Conservation (phyloP, 1,140 invertebrate genomes). For the Odontomachus brunneus region DNA sequence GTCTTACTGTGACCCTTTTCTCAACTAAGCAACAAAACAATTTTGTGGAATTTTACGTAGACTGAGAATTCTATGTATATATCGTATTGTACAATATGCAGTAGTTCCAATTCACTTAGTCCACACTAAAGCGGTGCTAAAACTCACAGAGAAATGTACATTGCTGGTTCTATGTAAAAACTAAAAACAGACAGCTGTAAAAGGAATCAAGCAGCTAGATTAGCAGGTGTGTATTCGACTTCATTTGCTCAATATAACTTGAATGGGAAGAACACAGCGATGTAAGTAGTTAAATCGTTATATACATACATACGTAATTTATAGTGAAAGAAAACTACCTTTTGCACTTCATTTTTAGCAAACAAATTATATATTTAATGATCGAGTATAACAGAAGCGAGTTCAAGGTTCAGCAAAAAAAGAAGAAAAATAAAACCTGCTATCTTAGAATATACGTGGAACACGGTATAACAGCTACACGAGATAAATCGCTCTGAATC, state of each 20-base stretch:
- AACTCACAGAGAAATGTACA: constrained; percentile 14
- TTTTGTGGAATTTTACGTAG: constrained; percentile 32
- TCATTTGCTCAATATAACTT: neutral
- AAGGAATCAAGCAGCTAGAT: neutral
- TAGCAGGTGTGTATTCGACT: neutral
- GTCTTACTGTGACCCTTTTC: neutral
- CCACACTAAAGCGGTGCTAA: constrained; percentile 11
- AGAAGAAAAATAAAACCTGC: too few relatives aligned
- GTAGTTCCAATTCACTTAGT: neutral
- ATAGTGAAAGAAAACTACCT: neutral
- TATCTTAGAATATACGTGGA: too few relatives aligned
- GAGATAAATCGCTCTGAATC: too few relatives aligned
- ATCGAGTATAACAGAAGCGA: too few relatives aligned
- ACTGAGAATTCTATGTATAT: constrained; percentile 8
- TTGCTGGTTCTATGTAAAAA: neutral
- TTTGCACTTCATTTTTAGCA: too few relatives aligned
- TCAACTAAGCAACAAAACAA: constrained; percentile 4
- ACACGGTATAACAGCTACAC: too few relatives aligned
- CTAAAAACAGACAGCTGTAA: neutral
- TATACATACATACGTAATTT: neutral
- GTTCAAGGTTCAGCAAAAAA: too few relatives aligned
- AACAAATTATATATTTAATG: too few relatives aligned
- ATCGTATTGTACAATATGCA: constrained; percentile 2
- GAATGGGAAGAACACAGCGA: too few relatives aligned
- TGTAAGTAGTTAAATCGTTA: neutral